Percentiles rank a stretch among this genome's conserved stretches.
These are phyloP conservation scores for Balaeniceps rex DNA, from an alignment of 2,113 vertebrate species.

Conservation along the genomic window DNA sequence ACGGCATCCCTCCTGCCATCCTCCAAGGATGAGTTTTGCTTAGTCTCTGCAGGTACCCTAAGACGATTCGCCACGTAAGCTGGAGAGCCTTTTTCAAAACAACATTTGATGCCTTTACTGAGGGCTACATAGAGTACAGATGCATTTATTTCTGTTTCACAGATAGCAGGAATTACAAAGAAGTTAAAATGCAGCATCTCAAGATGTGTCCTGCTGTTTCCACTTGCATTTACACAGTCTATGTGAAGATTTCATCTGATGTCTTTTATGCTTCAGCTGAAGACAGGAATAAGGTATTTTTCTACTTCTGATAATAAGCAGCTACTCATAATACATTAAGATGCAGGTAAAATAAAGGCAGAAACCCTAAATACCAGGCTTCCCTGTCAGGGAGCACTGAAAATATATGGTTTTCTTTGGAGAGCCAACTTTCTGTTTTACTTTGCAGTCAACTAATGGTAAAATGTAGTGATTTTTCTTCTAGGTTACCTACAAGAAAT, in stretches of 20 bases:
- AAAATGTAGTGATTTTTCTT: neutral
- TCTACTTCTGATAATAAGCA: neutral
- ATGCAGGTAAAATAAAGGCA: neutral
- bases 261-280: neutral
- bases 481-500: neutral
- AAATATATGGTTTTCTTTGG: neutral
- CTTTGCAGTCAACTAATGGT: neutral
- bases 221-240: neutral
- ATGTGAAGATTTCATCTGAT: neutral
- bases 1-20: neutral
- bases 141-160: neutral
- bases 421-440: neutral
- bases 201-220: neutral
- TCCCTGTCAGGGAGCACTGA: neutral
- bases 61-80: neutral
- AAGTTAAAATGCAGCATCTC: neutral
- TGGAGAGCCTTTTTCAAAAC: neutral
- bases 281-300: neutral
- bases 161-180: neutral
- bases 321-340: neutral
- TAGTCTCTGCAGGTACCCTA: neutral
- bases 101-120: neutral
- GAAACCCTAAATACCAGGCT: neutral
- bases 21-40: neutral
- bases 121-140: neutral